Evolutionary conservation across 2,113 vertebrate species (phyloP), one percentile per base, ranked within the genome.

Genomic region (Melanocharis versteri): DNA sequence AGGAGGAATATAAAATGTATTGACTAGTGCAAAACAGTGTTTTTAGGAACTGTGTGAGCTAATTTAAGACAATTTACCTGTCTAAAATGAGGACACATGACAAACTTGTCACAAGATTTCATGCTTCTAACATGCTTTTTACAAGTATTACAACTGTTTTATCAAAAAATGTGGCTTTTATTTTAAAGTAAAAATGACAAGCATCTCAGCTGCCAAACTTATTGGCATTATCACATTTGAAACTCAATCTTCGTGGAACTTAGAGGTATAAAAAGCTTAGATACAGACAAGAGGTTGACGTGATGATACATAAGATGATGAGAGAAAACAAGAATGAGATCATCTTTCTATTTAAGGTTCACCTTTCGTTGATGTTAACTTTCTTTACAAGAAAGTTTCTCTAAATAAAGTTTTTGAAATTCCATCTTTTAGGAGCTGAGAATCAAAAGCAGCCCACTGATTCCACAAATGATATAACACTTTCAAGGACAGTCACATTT

Each of bases 51-150:
- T 15, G 13, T 66, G 47, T 68, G 83, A 86, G 51, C 80, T 72
- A 54, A 87, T 89, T 64, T 14, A 95, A 95, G 81, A 72, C 28
- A 91, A 92, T 91, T 90, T 93, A 47, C 40, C 40, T 91, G 75
- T 87, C 81, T 91, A 78, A 90, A 83, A 81, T 35, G 37, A 93
- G 72, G 62, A 90, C 76, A 83, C 27, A 45, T 93, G 90, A 88
- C 85, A 95, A 86, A 91, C 40, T 5, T 77, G 61, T 81, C 79
- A 8, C 66, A 87, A 92, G 68, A 62, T 54, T 75, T 93, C 85
- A 78, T 71, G 51, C 23, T 56, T 83, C 28, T 70, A 73, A 75
- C 61, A 70, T 61, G 31, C 5, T 65, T 85, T 94, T 84, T 40
- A 40, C 39, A 90, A 81, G 50, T 77, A 88, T 62, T 90, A 86